Evolutionary conservation across 2,888 invertebrate species (phyloP), one percentile per base, ranked within the genome.

Genomic region (Embidobia sp.): DNA sequence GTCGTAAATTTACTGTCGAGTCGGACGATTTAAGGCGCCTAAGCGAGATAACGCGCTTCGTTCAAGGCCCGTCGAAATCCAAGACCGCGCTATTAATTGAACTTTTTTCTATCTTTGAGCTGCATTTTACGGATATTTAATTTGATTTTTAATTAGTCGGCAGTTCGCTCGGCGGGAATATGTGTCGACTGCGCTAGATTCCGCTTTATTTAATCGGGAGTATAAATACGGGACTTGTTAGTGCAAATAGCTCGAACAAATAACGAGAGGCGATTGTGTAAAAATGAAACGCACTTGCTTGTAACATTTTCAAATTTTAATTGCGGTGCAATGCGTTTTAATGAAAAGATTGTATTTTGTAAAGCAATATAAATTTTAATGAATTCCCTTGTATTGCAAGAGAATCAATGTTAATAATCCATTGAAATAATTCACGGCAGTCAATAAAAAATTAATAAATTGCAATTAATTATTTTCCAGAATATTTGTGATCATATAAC

Each of bases 221-320:
- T 31, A 49, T 31, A 49, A 49, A 49, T 31, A 31, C 49, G 49
- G 49, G 49, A 49, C 49, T 49, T 16, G 31, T 31, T 18, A 16
- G 31, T 15, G 49, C 49, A 49, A 49, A 49, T 31, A 49, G 10
- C 15, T 2, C 49, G 31, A 31, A 16, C 31, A 49, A 31, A 49
- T 49, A 49, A 18, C 31, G 16, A 49, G 29, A 15, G 27, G 27
- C 27, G 15, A 15, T 27, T 11, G 11, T 35, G 5, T 11, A 6
- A 22, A 22, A n/a, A n/a, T n/a, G n/a, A n/a, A n/a, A n/a, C n/a
- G n/a, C n/a, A n/a, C n/a, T n/a, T n/a, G n/a, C n/a, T n/a, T n/a
- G n/a, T n/a, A n/a, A n/a, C n/a, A n/a, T n/a, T n/a, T n/a, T n/a
- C n/a, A n/a, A n/a, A n/a, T n/a, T n/a, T n/a, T n/a, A n/a, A n/a